Percentiles rank a stretch among this genome's conserved stretches.
phyloP scores from a whole-genome alignment of 2,888 invertebrate species.

The Mesorhabditis sp. region DNA sequence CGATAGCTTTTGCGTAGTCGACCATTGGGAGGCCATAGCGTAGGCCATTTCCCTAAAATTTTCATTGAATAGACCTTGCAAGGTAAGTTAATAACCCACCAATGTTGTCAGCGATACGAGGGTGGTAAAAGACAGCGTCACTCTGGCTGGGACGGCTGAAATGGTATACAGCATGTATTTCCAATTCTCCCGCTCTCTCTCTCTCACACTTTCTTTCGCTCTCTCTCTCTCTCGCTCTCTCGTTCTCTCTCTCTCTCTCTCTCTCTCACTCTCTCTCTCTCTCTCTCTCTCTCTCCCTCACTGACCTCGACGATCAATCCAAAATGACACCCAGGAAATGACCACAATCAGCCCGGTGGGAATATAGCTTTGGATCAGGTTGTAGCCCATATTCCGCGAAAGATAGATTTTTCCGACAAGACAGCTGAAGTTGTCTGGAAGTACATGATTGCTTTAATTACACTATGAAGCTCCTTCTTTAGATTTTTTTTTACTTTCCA shows the following conservation, averaged over 20 bases:
- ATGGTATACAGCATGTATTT: background rate
- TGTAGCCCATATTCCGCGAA: slow-evolving; percentile 38
- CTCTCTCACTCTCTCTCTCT: too few species aligned
- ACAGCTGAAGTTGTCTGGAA: slow-evolving; percentile 37
- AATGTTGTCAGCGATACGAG: slow-evolving; percentile 40
- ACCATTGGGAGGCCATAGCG: slow-evolving; percentile 37
- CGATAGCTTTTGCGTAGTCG: slow-evolving; percentile 34
- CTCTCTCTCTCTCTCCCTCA: too few species aligned
- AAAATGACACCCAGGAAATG: slow-evolving; percentile 45
- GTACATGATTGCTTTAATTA: background rate
- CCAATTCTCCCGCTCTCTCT: too few species aligned
- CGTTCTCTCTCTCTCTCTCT: too few species aligned
- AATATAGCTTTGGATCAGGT: slow-evolving; percentile 32
- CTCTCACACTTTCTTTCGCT: too few species aligned
- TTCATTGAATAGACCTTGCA: background rate
- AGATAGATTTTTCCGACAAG: slow-evolving; percentile 34
- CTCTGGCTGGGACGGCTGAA: slow-evolving; percentile 41
- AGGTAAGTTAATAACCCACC: slow-evolving; percentile 14
- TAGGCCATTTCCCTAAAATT: slow-evolving; percentile 28
- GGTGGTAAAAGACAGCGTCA: slow-evolving; percentile 44
- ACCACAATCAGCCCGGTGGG: slow-evolving; percentile 34
- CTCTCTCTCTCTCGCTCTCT: too few species aligned
- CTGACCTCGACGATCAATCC: slow-evolving; percentile 29
- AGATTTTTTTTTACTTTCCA: background rate
- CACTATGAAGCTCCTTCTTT: too few species aligned